Conservation (phyloP, 2,113 vertebrate species). For the Coreoperca whiteheadi region DNA sequence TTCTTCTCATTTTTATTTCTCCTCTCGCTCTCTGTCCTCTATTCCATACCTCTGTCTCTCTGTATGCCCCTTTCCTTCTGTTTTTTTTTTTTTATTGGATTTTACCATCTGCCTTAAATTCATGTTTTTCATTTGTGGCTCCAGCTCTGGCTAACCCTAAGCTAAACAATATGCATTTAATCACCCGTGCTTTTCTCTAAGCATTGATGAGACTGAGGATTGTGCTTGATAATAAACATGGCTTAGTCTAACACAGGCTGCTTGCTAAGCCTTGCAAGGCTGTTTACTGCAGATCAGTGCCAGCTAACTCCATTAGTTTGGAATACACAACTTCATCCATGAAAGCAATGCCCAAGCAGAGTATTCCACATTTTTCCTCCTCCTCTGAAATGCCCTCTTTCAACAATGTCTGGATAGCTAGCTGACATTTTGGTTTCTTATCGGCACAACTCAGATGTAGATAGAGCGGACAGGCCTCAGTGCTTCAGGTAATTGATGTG, state of each 20-base stretch:
- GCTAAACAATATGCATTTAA: conserved; percentile 78
- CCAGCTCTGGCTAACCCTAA: conserved; percentile 69
- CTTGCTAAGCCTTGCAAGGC: conserved; percentile 70
- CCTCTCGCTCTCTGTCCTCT: conserved; percentile 8
- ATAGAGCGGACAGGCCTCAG: conserved; percentile 70
- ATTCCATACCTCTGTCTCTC: conserved; percentile 24
- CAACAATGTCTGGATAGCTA: conserved; percentile 36
- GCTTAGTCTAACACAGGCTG: conserved; percentile 71
- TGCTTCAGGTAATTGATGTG: conserved; percentile 81
- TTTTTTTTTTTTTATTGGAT: conserved; percentile 60
- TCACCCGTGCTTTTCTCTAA: conserved; percentile 65
- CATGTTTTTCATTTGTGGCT: conserved; percentile 58
- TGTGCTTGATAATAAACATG: conserved; percentile 76
- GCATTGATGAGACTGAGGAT: conserved; percentile 75
- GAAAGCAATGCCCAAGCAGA: conserved; percentile 26
- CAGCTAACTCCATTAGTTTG: conserved; percentile 59
- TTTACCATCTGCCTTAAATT: conserved; percentile 70
- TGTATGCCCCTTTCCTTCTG: conserved; percentile 2
- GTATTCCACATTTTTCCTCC: conserved; percentile 6
- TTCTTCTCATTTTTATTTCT: conserved; percentile 51
- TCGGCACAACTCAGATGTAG: conserved; percentile 57
- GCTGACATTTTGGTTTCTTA: conserved; percentile 65
- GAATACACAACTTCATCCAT: conserved; percentile 44
- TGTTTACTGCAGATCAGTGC: conserved; percentile 68
- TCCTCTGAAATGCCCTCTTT: conserved; percentile 27